Evolutionary conservation across 2,888 invertebrate species (phyloP), one percentile per base, ranked within the genome.

Genomic region (Leptopilina syphax): DNA sequence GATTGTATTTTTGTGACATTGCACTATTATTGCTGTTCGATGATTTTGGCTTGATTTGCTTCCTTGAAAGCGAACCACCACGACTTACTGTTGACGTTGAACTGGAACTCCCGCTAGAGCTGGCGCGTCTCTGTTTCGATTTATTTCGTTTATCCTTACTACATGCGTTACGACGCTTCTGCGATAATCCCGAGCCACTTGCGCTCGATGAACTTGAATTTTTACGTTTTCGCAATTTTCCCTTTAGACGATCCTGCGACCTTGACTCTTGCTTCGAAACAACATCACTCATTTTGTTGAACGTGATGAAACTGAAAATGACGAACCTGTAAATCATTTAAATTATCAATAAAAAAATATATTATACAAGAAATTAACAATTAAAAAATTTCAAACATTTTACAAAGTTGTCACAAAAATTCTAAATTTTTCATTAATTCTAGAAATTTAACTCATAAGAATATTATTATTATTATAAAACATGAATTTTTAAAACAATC

Each of bases 61-160:
- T 82, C 50, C 77, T 79, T 60, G 24, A 8, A 8, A 67, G 76
- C 65, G 77, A 79, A 76, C 65, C 60, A 66, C 47, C 60, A 70
- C 47, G 76, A 78, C 81, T 81, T n/a, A 10, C 27, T 8, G 68
- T 81, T 54, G 85, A 85, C 7, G 84, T 84, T 47, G 88, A 84
- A 76, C 84, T 86, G 0, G 87, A 87, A 77, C 85, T 87, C 34
- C 85, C 86, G 1, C 86, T 86, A 41, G 83, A 85, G 70, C 83
- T 86, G 65, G 86, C 86, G 27, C 86, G 85, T 44, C 80, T 85
- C 10, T 50, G 50, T 65, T 85, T 88, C 6, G 86, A 85, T 63
- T 87, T 89, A 47, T 82, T 84, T 44, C 86, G 86, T 68, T 88
- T 91, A 54, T 89, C 89, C 34, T 88, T 89, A 41, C 86, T 84